Evolutionary conservation across 2,797 vertebrate species (phyloP).

Genomic region (Ceyx erithaca): DNA sequence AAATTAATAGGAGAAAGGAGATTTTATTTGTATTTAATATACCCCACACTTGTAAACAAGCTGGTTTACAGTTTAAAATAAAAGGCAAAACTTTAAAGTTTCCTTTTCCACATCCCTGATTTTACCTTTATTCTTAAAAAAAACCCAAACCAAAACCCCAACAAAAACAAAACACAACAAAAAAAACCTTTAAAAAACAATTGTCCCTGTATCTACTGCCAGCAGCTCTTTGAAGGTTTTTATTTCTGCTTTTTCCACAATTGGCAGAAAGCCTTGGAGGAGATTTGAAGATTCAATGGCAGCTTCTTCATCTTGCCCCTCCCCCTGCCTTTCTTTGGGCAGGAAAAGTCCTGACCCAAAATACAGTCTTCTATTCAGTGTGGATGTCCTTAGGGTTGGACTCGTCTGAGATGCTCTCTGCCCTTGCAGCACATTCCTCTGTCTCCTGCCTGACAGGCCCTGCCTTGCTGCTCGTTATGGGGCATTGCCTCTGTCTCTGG

Average conservation of each 20-base stretch:
- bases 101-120: neutral
- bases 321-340: neutral
- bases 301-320: neutral
- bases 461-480: neutral
- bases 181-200: neutral
- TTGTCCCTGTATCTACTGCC: neutral
- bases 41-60: neutral
- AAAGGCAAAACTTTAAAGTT: neutral
- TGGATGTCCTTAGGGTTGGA: constrained; percentile 32
- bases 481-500: neutral
- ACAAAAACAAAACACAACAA: neutral
- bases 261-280: neutral
- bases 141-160: neutral
- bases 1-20: neutral
- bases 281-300: neutral
- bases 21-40: neutral
- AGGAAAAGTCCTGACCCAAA: neutral
- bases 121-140: constrained; percentile 5
- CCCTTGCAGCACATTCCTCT: constrained; percentile 39
- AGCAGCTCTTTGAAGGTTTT: neutral
- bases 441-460: neutral
- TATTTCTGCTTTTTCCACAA: neutral
- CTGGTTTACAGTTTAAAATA: neutral
- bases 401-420: neutral
- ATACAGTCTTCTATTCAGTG: neutral